Conservation (phyloP, 2,888 invertebrate species). For the Agonopterix subpropinquella region DNA sequence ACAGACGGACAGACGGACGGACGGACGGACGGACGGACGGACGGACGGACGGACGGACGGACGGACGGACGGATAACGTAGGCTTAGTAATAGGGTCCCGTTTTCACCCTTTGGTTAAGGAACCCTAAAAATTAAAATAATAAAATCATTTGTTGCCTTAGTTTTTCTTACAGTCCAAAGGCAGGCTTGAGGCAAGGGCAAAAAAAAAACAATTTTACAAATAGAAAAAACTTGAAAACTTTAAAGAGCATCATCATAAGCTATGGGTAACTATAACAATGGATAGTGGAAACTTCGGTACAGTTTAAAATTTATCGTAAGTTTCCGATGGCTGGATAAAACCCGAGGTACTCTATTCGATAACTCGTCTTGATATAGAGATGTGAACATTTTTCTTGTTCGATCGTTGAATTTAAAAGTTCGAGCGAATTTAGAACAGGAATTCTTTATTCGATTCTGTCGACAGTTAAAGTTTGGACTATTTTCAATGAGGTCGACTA, state of each 20-base stretch:
- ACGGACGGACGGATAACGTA: too few relatives aligned
- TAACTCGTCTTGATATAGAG: slow-evolving; percentile 3
- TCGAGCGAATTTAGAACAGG: slow-evolving; percentile 1
- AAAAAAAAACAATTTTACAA: too few relatives aligned
- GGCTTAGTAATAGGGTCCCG: too few relatives aligned
- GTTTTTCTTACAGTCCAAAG: too few relatives aligned
- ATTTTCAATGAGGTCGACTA: not conserved
- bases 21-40: too few relatives aligned
- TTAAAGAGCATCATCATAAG: not conserved
- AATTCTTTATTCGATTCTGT: slow-evolving; percentile 5
- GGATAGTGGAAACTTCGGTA: not conserved
- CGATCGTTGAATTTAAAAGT: slow-evolving; percentile 7
- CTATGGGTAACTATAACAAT: not conserved
- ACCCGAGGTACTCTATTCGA: not conserved
- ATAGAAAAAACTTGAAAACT: not conserved
- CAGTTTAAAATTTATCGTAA: slow-evolving; percentile 10
- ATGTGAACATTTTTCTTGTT: slow-evolving; percentile 6
- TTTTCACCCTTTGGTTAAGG: too few relatives aligned
- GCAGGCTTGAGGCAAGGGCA: too few relatives aligned
- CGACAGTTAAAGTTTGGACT: not conserved
- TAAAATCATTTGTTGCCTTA: too few relatives aligned
- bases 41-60: too few relatives aligned
- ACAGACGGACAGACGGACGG: too few relatives aligned
- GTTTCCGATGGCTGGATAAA: slow-evolving; percentile 8
- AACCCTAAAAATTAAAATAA: too few relatives aligned